A percentile compares a stretch with the other conserved stretches of the same genome.
Conservation (phyloP, 2,888 invertebrate genomes). For the Sesia bembeciformis region DNA sequence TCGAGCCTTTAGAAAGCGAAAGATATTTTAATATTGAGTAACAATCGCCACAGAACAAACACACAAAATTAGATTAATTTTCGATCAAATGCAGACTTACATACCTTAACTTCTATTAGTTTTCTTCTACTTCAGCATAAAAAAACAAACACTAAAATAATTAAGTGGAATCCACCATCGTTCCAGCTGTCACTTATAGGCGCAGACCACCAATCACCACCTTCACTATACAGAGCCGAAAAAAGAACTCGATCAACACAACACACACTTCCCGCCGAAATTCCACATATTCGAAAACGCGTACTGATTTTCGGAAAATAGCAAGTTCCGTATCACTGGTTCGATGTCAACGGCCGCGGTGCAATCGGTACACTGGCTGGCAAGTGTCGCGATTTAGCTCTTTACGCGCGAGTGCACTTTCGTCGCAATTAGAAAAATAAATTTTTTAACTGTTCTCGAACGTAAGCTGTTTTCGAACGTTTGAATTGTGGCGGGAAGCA, state of each 20-base stretch:
- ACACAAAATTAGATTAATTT: slow-evolving; percentile 23
- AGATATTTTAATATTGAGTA: slow-evolving; percentile 49
- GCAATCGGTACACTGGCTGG: slow-evolving; percentile 56
- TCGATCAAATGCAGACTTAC: slow-evolving; percentile 21
- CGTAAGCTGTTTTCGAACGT: slow-evolving; percentile 36
- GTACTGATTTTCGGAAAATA: slow-evolving; percentile 25
- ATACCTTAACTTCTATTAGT: slow-evolving; percentile 44
- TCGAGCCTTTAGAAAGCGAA: slow-evolving; percentile 66
- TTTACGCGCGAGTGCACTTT: slow-evolving; percentile 54
- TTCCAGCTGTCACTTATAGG: slow-evolving; percentile 42
- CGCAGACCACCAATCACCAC: slow-evolving; percentile 52
- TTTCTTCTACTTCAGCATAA: slow-evolving; percentile 34
- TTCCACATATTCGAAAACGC: slow-evolving; percentile 42
- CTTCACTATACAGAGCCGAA: slow-evolving; percentile 29
- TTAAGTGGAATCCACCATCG: slow-evolving; percentile 67
- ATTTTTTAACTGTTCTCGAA: slow-evolving; percentile 19
- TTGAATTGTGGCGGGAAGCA: slow-evolving; percentile 63
- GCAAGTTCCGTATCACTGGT: slow-evolving; percentile 31
- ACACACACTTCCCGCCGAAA: slow-evolving; percentile 56
- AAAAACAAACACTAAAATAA: slow-evolving; percentile 39
- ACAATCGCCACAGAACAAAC: slow-evolving; percentile 9
- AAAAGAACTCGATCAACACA: slow-evolving; percentile 28
- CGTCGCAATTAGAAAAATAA: slow-evolving; percentile 46
- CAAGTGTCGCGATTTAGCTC: slow-evolving; percentile 48
- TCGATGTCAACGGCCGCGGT: slow-evolving; percentile 60